Evolutionary conservation across 2,113 vertebrate genomes (phyloP), one percentile per base, ranked within the genome.

Genomic region (Sylvia atricapilla): DNA sequence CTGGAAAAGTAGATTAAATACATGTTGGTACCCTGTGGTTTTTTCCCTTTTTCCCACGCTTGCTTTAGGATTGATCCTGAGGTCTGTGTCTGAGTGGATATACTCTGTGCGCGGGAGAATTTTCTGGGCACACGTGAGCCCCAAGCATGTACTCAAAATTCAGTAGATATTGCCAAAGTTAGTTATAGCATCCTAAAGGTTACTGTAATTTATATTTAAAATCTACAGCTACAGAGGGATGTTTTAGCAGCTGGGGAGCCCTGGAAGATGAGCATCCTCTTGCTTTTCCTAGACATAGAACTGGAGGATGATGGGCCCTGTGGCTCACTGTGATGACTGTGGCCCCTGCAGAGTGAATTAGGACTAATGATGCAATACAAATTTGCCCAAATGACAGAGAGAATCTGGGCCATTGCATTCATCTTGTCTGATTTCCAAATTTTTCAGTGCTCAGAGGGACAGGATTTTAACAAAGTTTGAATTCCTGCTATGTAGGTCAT

Each of bases 401-500:
- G 73, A 94, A 94, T 93, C 76, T 96, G 93, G 82, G 90, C 72
- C 88, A 88, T 68, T 89, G 44, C 0, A 0, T 78, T 94, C 76
- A 55, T 86, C 83, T 92, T 93, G 76, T 84, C 88, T 87, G 90
- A 84, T 95, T 96, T 95, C 93, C 88, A 84, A 92, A 90, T 78
- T 96, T 95, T 94, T 92, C 88, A 84, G 76, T 93, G 90, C 93
- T 95, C 64, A 87, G 22, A 73, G 90, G 68, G 56, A 97, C 88
- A 66, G 80, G 60, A 53, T 73, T 75, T 17, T 72, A 87, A 69
- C 55, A 46, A 96, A 93, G 49, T 92, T 87, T 68, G 33, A 62
- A 78, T 95, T 75, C 46, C 58, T 75, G 20, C 79, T 94, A 93
- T 96, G 80, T 94, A 93, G 88, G 95, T 97, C 90, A 82, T 68